Evolutionary conservation across 2,888 invertebrate species (phyloP).

Genomic region (Thecophora atra): DNA sequence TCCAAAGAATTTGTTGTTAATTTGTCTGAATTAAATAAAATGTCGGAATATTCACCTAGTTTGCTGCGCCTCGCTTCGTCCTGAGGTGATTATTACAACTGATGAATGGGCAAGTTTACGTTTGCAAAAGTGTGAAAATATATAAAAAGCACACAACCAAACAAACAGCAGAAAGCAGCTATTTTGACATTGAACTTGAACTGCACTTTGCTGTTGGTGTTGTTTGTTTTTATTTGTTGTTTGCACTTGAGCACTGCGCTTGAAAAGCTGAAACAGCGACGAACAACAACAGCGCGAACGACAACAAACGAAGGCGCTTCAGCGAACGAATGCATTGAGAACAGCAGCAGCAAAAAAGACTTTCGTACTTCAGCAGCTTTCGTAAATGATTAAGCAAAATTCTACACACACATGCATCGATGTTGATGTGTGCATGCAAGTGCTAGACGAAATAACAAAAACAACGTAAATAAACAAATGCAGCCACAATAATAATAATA

Average conservation of each 20-base stretch:
- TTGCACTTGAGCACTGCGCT: conserved; percentile 30
- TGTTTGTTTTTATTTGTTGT: conserved; percentile 9
- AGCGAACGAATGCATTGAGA: not conserved
- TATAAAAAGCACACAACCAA: not conserved
- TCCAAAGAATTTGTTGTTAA: too few relatives aligned
- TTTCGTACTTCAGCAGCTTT: not conserved
- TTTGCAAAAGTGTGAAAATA: not conserved
- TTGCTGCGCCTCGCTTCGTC: too few relatives aligned
- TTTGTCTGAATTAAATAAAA: too few relatives aligned
- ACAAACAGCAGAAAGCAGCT: conserved; percentile 38
- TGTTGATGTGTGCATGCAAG: not conserved
- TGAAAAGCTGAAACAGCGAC: conserved; percentile 16
- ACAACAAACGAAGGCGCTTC: not conserved
- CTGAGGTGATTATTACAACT: not conserved
- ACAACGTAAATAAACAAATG: not conserved
- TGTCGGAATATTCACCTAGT: too few relatives aligned
- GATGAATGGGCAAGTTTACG: not conserved
- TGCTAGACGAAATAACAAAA: not conserved
- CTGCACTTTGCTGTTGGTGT: conserved; percentile 50
- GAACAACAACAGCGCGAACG: not conserved
- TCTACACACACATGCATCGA: not conserved
- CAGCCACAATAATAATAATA: conserved; percentile 5
- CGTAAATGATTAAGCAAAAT: conserved; percentile 8
- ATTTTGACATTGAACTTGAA: conserved; percentile 63
- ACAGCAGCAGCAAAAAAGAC: conserved; percentile 18